Conservation (phyloP, 2,113 vertebrate species). For the Centrocercus urophasianus region DNA sequence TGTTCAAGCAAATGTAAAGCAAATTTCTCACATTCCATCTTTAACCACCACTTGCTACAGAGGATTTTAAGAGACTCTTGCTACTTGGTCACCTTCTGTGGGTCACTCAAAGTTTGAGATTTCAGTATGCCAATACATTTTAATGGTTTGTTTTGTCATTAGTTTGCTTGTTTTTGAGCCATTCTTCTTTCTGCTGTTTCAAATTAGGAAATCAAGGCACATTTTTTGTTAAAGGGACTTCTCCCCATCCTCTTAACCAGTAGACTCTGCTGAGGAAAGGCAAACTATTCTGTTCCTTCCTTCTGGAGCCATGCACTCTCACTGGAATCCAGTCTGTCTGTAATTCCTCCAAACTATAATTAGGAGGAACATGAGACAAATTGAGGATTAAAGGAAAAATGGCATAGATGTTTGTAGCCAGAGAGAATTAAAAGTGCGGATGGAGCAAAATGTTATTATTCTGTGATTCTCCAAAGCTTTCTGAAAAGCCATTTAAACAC, state of each 20-base stretch:
- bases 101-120: background rate
- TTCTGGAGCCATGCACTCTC: background rate
- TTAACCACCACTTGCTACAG: fast-evolving
- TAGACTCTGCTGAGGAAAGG: background rate
- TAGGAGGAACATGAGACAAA: background rate
- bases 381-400: background rate
- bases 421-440: background rate
- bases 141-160: background rate
- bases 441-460: background rate
- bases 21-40: background rate
- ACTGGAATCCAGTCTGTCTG: background rate
- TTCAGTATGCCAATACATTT: background rate
- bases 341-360: background rate
- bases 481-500: background rate
- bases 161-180: background rate
- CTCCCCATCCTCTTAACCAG: background rate
- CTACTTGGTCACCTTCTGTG: background rate
- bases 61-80: background rate
- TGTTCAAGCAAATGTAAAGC: background rate
- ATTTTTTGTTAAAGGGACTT: background rate
- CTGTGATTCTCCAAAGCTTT: background rate
- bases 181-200: background rate
- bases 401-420: background rate
- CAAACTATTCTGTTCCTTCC: background rate
- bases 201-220: background rate